Evolutionary conservation across 2,888 invertebrate genomes (phyloP), one percentile per base, ranked within the genome.

Genomic region (Balanococcus diminutus): DNA sequence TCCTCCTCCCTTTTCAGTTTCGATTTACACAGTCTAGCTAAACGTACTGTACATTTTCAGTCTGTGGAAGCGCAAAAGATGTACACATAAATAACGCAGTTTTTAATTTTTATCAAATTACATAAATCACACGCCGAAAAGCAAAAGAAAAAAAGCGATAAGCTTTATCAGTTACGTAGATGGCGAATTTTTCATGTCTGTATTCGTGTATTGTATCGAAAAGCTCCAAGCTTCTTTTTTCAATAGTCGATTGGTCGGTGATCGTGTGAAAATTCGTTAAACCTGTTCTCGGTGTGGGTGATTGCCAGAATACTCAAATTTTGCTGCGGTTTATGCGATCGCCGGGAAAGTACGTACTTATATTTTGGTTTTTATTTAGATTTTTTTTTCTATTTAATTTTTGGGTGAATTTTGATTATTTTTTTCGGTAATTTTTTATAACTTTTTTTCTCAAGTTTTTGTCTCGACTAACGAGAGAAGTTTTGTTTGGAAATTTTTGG

Each of bases 321-420:
- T 72, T 72, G 72, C 31, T 31, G 28, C 31, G 28, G 28, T 72
- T 72, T 72, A 72, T 31, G 31, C 31, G 72, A 72, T 72, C 72
- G 72, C 72, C 31, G 72, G 72, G 22, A 72, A 72, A 72, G 72
- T 72, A 72, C 72, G 72, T 72, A 72, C 56, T 56, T 19, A 56
- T 51, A 11, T 46, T 14, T n/a, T 56, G 5, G 56, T 56, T 56
- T 56, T 22, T 56, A 56, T 22, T 11, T 56, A 22, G 56, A 8
- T 9, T 22, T 56, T 56, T 46, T 56, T 56, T 56, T 19, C 11
- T 56, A 4, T 5, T 2, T 16, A 46, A 16, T 56, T 56, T 56
- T 46, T 14, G 11, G 14, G n/a, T 8, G 3, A 16, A 46, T 46
- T 46, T 8, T 14, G 46, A 8, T 4, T 46, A 2, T 46, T 46